Evolutionary conservation across 2,888 invertebrate genomes (phyloP), one percentile per base, ranked within the genome.

Genomic region (Campoplex capitator): DNA sequence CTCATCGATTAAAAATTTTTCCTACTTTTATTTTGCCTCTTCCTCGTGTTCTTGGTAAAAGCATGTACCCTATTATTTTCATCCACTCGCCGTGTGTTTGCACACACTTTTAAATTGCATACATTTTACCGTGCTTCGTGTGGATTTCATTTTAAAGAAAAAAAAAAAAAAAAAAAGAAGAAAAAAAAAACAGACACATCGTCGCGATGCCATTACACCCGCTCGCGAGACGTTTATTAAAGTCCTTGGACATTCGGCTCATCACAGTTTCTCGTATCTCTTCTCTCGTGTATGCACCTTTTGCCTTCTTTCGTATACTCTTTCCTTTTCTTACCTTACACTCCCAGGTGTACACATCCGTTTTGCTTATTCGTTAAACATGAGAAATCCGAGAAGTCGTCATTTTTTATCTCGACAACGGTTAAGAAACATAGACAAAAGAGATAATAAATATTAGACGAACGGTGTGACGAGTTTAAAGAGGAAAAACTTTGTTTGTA

Each of bases 161-260:
- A 75, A 62, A 54, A 82, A 78, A 51, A 48, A 75, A 62, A 54
- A 82, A 62, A 58, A 0, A 23, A 23, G 23, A 82, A 62, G 32
- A 79, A 70, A 54, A 38, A 38, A 38, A 38, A 38, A 38, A 38
- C 38, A 38, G 6, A 28, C 3, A 62, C 51, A 67, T 8, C 62
- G 23, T 73, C 38, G 51, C 76, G 48, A 67, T 77, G 71, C 38
- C 68, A 86, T 86, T 86, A 83, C 74, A 83, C 73, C 18, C 67
- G 73, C 54, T 51, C 32, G 58, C 32, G 58, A 28, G 77, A 86
- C 75, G 51, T 80, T 80, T 68, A 80, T 80, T 56, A 54, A 4
- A 51, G 80, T 86, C 83, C 86, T 83, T 83, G 75, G 23, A 73
- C 42, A 42, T 70, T 45, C 42, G 13, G 42, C 74, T 74, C 67